Base-by-base conservation (phyloP, 1,140 invertebrate species). In the Sarcophaga bullata region DNA sequence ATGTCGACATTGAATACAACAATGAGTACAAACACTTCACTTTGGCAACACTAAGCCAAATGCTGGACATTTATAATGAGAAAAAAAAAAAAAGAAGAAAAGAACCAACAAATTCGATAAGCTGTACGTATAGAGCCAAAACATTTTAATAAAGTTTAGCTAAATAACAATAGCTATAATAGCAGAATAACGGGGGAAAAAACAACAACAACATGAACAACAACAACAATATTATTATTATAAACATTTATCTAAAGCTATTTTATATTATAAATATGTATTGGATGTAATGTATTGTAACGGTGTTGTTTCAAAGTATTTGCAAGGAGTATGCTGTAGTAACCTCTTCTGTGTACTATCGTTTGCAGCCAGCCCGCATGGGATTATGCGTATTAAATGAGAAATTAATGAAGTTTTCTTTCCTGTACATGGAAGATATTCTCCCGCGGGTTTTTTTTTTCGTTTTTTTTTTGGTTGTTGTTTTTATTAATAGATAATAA, bases 351-450 rank as follows among this genome's bases (percentile, higher is more conserved):
- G 48, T 78, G 48, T 78, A 37, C 4, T 78, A 78, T 78, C 75
- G 75, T 78, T 78, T 78, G 75, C n/a, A n/a, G n/a, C 48, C 62
- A 78, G 75, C 75, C 75, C 75, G 75, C 75, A 78, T 78, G 75
- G 75, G 75, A 78, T 78, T 78, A 78, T 78, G 75, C 75, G 75
- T 78, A 78, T 78, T 78, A 78, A 78, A 78, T 78, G 75, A 78
- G 75, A 78, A 78, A 78, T 78, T 78, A 78, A 78, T 78, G 75
- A 78, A 78, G n/a, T 78, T 78, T 76, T 72, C 62, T 50, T 50
- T 10, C 10, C 75, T 48, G 49, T 78, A 78, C 25, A 78, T 19
- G 46, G n/a, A 6, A 37, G 50, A 50, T 78, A 48, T 78, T 48
- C 25, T 37, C 25, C 25, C 25, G 25, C 25, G n/a, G n/a, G n/a